A percentile compares a stretch with the other conserved stretches of the same genome.
phyloP scores from a whole-genome alignment of 2,113 vertebrate species.

The Penelope pileata region DNA sequence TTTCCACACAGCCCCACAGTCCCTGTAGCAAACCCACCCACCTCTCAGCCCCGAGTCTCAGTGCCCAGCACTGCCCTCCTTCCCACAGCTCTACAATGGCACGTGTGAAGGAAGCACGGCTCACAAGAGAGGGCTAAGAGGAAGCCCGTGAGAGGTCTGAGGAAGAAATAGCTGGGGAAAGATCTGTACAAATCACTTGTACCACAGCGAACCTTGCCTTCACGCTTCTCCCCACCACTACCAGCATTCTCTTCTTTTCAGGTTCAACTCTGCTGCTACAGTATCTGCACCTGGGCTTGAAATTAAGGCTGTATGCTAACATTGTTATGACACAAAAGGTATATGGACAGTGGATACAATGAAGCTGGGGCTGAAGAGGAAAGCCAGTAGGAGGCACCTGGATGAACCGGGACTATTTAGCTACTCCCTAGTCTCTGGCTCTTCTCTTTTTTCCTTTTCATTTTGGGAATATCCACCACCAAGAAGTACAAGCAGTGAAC shows the following conservation, averaged over 20 bases:
- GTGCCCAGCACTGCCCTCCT: neutral
- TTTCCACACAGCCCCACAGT: neutral
- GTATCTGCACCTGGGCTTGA: neutral
- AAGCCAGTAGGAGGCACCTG: neutral
- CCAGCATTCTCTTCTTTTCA: neutral
- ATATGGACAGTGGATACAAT: neutral
- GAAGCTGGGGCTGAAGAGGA: neutral
- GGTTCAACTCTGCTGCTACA: neutral
- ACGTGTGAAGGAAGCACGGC: fast-evolving
- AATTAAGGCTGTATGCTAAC: neutral
- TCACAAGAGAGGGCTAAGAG: neutral
- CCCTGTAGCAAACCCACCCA: neutral
- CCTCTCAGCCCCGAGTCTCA: neutral
- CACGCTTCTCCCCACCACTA: neutral
- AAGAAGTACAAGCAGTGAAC: neutral
- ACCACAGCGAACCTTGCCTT: neutral
- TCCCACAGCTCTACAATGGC: neutral
- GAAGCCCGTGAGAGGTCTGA: neutral
- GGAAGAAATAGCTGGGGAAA: neutral
- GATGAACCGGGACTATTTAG: neutral
- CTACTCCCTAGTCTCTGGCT: neutral
- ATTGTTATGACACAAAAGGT: neutral
- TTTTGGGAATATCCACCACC: neutral
- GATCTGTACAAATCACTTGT: neutral
- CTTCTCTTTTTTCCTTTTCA: neutral